A percentile compares a stretch with the other conserved stretches of the same genome.
Conservation (phyloP, 2,797 vertebrate species). For the Forpus xanthops region DNA sequence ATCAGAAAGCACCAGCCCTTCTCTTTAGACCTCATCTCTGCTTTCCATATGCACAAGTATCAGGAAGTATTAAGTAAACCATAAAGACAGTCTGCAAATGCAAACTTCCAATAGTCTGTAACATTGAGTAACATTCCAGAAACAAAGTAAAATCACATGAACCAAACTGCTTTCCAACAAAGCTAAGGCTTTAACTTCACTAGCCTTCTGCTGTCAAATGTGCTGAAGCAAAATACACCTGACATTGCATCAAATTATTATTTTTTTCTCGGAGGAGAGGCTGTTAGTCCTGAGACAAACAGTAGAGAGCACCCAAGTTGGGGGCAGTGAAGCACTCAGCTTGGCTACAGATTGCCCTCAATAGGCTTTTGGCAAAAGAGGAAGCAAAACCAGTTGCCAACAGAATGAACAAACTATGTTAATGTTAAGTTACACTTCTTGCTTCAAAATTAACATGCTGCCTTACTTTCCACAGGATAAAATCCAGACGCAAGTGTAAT, state of each 20-base stretch:
- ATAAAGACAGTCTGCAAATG: not conserved
- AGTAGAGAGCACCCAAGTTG: not conserved
- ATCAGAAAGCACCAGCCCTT: not conserved
- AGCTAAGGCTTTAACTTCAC: not conserved
- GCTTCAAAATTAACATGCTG: not conserved
- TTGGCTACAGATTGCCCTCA: not conserved
- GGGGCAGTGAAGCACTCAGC: not conserved
- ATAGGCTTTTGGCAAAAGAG: not conserved
- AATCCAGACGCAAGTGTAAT: not conserved
- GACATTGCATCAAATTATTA: not conserved
- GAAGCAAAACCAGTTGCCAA: slow-evolving; percentile 11
- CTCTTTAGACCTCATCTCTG: not conserved
- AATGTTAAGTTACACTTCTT: not conserved
- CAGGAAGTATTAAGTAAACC: not conserved
- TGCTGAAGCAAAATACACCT: not conserved
- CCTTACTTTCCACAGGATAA: not conserved
- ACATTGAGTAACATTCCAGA: not conserved
- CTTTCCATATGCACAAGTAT: not conserved
- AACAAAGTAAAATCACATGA: not conserved
- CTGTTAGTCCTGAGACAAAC: not conserved
- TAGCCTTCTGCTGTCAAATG: not conserved
- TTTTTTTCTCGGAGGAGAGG: not conserved
- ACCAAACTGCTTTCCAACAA: not conserved
- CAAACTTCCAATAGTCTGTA: not conserved
- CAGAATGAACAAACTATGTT: not conserved